These are phyloP conservation scores for Perithous albicinctus DNA, from an alignment of 2,888 invertebrate genomes.

Conservation along the genomic window DNA sequence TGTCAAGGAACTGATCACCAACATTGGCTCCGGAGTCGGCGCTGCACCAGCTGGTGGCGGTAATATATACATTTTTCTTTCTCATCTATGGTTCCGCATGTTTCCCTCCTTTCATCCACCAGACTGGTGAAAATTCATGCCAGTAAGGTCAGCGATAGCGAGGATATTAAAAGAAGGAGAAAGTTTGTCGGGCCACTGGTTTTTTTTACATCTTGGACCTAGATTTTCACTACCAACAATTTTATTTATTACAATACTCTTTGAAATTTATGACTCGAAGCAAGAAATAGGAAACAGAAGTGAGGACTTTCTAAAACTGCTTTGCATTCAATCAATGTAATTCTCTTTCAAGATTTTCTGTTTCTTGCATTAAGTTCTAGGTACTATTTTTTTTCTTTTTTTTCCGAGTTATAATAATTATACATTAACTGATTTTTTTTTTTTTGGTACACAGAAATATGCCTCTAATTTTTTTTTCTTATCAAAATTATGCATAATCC, in stretches of 20 bases:
- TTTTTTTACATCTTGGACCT: constrained; percentile 59
- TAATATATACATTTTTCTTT: constrained; percentile 68
- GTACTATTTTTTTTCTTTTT: not conserved
- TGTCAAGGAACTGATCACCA: constrained; percentile 96
- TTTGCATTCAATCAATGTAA: not conserved
- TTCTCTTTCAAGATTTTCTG: not conserved
- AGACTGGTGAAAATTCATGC: constrained; percentile 70
- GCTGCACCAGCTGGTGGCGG: constrained; percentile 91
- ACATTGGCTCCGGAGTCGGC: constrained; percentile 96
- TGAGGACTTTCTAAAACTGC: not conserved
- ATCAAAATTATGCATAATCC: not conserved
- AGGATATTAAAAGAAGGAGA: constrained; percentile 77
- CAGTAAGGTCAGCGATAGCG: constrained; percentile 79
- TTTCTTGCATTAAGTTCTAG: not conserved
- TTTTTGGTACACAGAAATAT: too few relatives aligned
- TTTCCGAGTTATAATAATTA: too few relatives aligned
- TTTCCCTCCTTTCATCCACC: constrained; percentile 81
- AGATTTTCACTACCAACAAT: constrained; percentile 68
- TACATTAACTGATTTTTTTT: too few relatives aligned
- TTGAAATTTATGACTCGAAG: too few relatives aligned
- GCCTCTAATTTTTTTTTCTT: not conserved
- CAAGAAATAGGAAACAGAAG: not conserved
- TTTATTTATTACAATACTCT: not conserved
- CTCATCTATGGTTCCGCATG: not conserved
- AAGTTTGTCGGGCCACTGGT: constrained; percentile 70